phyloP scores from a whole-genome alignment of 2,888 invertebrate genomes.

The Anoplius nigerrimus region DNA sequence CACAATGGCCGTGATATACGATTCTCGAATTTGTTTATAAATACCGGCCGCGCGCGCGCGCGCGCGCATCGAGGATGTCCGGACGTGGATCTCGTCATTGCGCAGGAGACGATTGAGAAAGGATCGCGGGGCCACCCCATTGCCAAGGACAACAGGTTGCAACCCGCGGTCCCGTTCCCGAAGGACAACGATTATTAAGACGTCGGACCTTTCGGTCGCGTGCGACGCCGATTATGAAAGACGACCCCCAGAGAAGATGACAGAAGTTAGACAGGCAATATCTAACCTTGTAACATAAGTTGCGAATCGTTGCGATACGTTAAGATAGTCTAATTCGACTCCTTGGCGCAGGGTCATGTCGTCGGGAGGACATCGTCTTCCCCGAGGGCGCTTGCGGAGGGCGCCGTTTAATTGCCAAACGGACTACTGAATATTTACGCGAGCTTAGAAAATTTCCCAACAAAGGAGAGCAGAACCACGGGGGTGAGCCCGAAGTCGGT shows the following conservation, averaged over 20 bases:
- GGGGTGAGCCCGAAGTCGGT: slow-evolving; percentile 10
- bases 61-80: slow-evolving; percentile 44
- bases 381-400: too few relatives aligned
- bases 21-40: slow-evolving; percentile 72
- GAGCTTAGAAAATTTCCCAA: neutral
- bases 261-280: too few relatives aligned
- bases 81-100: slow-evolving; percentile 39
- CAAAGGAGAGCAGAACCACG: neutral
- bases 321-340: too few relatives aligned
- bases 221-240: too few relatives aligned
- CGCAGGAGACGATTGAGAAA: slow-evolving; percentile 22
- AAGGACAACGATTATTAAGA: slow-evolving; percentile 37
- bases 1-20: slow-evolving; percentile 68
- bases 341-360: too few relatives aligned
- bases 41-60: slow-evolving; percentile 48
- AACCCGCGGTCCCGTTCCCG: slow-evolving; percentile 15
- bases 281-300: too few relatives aligned
- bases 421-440: too few relatives aligned
- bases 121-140: slow-evolving; percentile 13
- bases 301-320: too few relatives aligned
- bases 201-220: slow-evolving; percentile 13
- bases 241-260: too few relatives aligned
- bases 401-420: too few relatives aligned
- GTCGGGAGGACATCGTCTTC: too few relatives aligned
- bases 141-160: slow-evolving; percentile 44